Percentiles rank a stretch among this genome's conserved stretches.
Conservation (phyloP, 2,888 invertebrate genomes). For the Philaethria dido region DNA sequence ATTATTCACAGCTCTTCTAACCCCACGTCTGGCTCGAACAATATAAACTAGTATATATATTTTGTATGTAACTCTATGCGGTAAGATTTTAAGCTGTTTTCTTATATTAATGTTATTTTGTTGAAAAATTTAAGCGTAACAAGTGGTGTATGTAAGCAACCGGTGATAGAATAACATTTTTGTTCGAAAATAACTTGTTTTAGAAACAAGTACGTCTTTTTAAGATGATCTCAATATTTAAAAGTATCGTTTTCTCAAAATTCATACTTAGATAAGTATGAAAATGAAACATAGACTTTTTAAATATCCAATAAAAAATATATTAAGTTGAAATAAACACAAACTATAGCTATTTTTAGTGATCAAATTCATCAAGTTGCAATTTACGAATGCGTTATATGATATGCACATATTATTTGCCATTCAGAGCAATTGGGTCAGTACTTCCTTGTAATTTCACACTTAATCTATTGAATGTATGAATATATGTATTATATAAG, state of each 20-base stretch:
- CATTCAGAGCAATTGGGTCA: conserved; percentile 13
- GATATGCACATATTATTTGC: background rate
- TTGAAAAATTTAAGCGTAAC: too few relatives aligned
- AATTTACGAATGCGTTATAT: conserved; percentile 9
- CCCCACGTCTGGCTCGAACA: conserved; percentile 8
- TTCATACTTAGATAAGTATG: too few relatives aligned
- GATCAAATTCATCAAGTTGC: background rate
- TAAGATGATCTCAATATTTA: too few relatives aligned
- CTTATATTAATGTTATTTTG: background rate
- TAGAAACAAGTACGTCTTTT: too few relatives aligned
- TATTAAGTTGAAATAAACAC: too few relatives aligned
- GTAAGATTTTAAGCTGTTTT: background rate
- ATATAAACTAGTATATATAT: conserved; percentile 1
- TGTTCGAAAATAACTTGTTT: too few relatives aligned
- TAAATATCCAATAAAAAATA: too few relatives aligned
- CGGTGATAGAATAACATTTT: too few relatives aligned
- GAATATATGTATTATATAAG: conserved; percentile 1
- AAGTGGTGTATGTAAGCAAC: too few relatives aligned
- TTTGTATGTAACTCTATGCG: background rate
- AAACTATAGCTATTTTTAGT: too few relatives aligned
- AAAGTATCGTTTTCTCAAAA: too few relatives aligned
- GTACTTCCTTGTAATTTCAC: conserved; percentile 22
- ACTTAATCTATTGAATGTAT: conserved; percentile 14
- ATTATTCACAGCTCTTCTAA: conserved; percentile 5
- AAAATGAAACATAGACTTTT: too few relatives aligned